A percentile compares a stretch with the other conserved stretches of the same genome.
These are phyloP conservation scores for Athene cunicularia DNA, from an alignment of 2,113 vertebrate genomes.

Conservation along the genomic window DNA sequence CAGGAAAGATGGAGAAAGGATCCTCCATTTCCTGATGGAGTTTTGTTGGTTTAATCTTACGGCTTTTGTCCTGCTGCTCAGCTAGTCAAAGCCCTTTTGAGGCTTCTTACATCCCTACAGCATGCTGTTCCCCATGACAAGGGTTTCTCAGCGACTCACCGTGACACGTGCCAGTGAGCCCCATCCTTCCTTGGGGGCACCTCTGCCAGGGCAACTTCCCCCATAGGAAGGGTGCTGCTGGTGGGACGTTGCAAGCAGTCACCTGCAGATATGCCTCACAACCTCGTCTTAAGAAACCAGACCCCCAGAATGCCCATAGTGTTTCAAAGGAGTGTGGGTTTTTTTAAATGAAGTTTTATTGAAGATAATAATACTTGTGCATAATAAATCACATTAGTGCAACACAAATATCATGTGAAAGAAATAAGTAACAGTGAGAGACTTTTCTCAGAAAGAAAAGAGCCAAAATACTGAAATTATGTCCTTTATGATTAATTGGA, in stretches of 20 bases:
- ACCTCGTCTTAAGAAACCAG: not conserved
- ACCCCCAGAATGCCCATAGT: not conserved
- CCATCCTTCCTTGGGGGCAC: not conserved
- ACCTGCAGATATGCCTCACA: not conserved
- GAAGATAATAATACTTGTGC: not conserved
- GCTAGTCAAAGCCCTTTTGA: not conserved
- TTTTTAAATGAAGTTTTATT: not conserved
- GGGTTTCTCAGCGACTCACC: not conserved
- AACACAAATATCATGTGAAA: not conserved
- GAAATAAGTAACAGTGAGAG: not conserved
- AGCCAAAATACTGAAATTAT: not conserved
- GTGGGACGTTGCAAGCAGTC: not conserved
- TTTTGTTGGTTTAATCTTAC: not conserved
- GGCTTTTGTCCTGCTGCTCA: not conserved
- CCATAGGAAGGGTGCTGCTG: not conserved
- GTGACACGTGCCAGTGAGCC: accelerated
- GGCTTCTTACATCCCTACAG: not conserved
- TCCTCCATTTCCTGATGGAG: not conserved
- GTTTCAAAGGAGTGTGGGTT: not conserved
- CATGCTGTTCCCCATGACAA: not conserved
- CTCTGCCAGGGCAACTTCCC: not conserved
- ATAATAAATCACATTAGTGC: not conserved
- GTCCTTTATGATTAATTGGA: not conserved
- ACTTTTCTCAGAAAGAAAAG: not conserved
- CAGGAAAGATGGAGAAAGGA: not conserved